phyloP scores from a whole-genome alignment of 1,140 invertebrate genomes.

The Aricia agestis region DNA sequence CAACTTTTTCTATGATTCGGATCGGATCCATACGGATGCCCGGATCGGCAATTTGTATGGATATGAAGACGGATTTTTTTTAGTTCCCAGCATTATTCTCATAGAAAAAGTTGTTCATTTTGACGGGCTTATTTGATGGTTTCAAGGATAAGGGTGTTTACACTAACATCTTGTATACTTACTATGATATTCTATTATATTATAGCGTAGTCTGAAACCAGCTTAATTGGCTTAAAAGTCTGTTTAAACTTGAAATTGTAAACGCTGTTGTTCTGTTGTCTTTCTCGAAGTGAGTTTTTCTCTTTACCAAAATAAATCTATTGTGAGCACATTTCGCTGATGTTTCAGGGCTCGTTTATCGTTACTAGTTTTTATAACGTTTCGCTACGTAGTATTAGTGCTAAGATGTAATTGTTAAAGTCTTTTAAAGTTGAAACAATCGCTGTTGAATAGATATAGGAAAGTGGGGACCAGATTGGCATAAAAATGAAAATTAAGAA shows the following conservation, averaged over 20 bases:
- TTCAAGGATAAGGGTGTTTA: too few species aligned
- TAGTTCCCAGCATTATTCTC: too few species aligned
- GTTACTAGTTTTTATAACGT: constrained; percentile 65
- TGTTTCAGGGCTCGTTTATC: constrained; percentile 43
- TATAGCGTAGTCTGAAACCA: too few species aligned
- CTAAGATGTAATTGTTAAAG: constrained; percentile 35
- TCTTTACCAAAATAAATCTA: constrained; percentile 19
- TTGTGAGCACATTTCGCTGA: constrained; percentile 44
- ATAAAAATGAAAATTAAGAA: too few species aligned
- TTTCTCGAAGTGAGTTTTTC: constrained; percentile 21
- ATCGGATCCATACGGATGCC: too few species aligned
- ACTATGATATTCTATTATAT: too few species aligned
- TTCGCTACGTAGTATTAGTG: constrained; percentile 51
- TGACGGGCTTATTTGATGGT: too few species aligned
- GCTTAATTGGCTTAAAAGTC: neutral
- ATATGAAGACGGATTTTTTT: too few species aligned
- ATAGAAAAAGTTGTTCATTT: too few species aligned
- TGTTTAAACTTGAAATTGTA: neutral
- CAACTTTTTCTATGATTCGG: too few species aligned
- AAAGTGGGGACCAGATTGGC: constrained; percentile 12
- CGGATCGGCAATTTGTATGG: too few species aligned
- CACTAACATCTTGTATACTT: too few species aligned
- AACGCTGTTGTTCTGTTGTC: constrained; percentile 12
- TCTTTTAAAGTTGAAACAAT: constrained; percentile 14
- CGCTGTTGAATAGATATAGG: constrained; percentile 22